phyloP scores from a whole-genome alignment of 2,888 invertebrate genomes.

The Protonemura montana region DNA sequence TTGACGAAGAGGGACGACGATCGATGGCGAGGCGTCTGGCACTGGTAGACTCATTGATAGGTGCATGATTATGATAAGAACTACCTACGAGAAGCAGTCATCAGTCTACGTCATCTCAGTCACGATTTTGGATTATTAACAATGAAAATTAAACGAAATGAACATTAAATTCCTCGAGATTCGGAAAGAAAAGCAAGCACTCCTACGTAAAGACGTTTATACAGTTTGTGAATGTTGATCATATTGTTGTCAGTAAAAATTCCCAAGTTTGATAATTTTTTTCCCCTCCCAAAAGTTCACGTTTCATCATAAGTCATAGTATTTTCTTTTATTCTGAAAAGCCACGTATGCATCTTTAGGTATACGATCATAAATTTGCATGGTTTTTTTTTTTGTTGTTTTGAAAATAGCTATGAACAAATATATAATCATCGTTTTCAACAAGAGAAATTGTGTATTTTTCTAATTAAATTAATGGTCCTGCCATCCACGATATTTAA shows the following conservation, averaged over 20 bases:
- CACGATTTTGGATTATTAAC: constrained; percentile 24
- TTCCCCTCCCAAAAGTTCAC: constrained; percentile 27
- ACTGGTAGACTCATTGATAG: not conserved
- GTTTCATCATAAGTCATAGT: constrained; percentile 36
- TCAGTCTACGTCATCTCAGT: constrained; percentile 36
- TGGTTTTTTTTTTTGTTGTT: constrained; percentile 47
- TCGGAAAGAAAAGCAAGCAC: constrained; percentile 16
- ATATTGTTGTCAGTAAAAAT: constrained; percentile 29
- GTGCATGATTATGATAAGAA: constrained; percentile 34
- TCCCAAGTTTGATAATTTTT: constrained; percentile 35
- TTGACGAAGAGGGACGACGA: not conserved
- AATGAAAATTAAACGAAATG: not conserved
- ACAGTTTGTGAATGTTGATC: not conserved
- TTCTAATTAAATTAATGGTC: constrained; percentile 49
- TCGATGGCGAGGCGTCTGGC: not conserved
- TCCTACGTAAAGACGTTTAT: not conserved
- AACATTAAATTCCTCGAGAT: not conserved
- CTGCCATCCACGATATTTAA: constrained; percentile 48
- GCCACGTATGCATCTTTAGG: constrained; percentile 49
- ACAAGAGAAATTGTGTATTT: constrained; percentile 46
- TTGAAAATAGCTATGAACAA: constrained; percentile 51
- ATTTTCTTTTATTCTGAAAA: constrained; percentile 45
- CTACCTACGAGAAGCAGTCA: constrained; percentile 39
- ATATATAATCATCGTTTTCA: constrained; percentile 49
- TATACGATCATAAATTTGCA: constrained; percentile 48